Evolutionary conservation across 1,140 invertebrate species (phyloP).

Genomic region (Aphaenogaster ashmeadi): DNA sequence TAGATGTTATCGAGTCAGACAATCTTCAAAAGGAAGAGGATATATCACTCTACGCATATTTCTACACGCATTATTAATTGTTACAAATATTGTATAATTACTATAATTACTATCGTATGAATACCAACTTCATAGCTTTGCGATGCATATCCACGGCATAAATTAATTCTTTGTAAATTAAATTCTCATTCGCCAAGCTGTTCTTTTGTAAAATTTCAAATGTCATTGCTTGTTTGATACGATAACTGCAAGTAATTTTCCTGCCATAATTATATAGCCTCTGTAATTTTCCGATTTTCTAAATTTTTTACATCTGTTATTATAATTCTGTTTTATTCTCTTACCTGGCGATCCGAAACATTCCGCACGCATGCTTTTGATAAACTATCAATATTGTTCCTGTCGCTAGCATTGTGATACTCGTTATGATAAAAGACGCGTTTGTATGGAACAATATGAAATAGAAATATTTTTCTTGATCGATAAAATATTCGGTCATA

Average conservation of each 20-base stretch:
- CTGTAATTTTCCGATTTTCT: background rate
- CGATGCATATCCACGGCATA: conserved; percentile 37
- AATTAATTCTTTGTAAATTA: background rate
- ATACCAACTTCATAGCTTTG: conserved; percentile 14
- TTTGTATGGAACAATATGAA: too few relatives aligned
- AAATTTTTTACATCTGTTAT: background rate
- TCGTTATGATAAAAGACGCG: too few relatives aligned
- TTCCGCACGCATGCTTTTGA: too few relatives aligned
- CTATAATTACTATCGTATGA: background rate
- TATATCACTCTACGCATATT: background rate
- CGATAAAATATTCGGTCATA: too few relatives aligned
- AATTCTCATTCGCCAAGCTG: background rate
- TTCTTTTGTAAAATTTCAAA: background rate
- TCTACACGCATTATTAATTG: background rate
- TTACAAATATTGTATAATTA: background rate
- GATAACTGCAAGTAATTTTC: conserved; percentile 1
- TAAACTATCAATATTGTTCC: too few relatives aligned
- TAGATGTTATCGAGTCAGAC: background rate
- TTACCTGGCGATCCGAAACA: too few relatives aligned
- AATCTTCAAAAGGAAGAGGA: background rate
- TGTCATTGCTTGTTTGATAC: conserved; percentile 6
- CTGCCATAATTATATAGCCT: background rate
- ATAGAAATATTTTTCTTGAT: too few relatives aligned
- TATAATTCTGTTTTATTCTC: background rate
- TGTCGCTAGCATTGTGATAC: too few relatives aligned